Evolutionary conservation across 2,113 vertebrate species (phyloP).

Genomic region (Saccopteryx leptura): DNA sequence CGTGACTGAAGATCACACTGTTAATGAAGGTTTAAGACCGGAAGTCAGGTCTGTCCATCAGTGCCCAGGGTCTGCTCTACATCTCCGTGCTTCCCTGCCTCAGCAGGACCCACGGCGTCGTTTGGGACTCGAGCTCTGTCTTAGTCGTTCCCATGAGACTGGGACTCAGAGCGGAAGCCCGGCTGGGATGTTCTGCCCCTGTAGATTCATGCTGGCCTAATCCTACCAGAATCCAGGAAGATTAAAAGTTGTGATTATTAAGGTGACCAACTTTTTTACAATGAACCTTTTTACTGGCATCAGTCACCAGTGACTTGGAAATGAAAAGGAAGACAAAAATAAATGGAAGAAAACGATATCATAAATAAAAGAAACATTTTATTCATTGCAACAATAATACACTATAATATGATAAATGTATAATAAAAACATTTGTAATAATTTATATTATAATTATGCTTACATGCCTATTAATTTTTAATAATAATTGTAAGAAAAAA

Average conservation of each 20-base stretch:
- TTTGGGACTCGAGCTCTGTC: not conserved
- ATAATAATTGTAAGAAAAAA: no score
- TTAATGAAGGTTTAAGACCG: not conserved
- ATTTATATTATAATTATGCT: no score
- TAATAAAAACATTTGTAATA: no score
- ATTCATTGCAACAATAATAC: no score
- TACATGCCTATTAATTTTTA: no score
- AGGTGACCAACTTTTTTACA: no score
- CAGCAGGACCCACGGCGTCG: not conserved
- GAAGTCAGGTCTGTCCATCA: not conserved
- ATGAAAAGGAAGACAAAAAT: no score
- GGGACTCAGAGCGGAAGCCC: not conserved
- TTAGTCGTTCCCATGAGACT: not conserved
- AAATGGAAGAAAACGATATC: no score
- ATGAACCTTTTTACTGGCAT: no score
- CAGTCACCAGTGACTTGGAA: no score
- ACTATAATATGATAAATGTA: no score
- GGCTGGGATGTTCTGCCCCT: not conserved
- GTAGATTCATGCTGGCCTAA: not conserved
- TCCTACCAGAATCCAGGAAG: not conserved
- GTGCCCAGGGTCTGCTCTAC: not conserved
- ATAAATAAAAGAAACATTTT: no score
- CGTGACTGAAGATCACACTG: not conserved
- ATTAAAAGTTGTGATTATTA: not conserved
- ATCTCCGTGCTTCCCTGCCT: not conserved